Evolutionary conservation across 1,140 invertebrate genomes (phyloP).

Genomic region (Venustaconcha ellipsiformis): DNA sequence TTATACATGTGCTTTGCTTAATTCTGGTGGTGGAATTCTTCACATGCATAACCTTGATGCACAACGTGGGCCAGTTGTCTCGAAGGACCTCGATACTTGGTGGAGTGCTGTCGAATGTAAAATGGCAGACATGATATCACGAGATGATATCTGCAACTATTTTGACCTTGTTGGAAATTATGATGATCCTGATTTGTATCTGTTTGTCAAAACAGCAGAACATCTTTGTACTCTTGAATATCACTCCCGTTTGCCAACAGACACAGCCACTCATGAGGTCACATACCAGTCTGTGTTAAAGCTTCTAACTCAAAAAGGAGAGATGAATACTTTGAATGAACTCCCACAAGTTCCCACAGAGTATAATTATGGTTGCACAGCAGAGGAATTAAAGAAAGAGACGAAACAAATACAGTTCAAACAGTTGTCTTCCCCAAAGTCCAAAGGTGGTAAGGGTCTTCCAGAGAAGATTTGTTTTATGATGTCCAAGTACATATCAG

Average conservation of each 20-base stretch:
- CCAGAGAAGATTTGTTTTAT: constrained; percentile 46
- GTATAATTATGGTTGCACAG: constrained; percentile 41
- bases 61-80: constrained; percentile 24
- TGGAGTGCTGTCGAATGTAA: constrained; percentile 59
- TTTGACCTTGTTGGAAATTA: constrained; percentile 59
- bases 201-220: constrained; percentile 59
- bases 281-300: constrained; percentile 50
- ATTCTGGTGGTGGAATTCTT: constrained; percentile 56
- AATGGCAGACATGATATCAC: constrained; percentile 51
- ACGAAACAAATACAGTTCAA: constrained; percentile 63
- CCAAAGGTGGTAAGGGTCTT: constrained; percentile 27
- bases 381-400: constrained; percentile 53
- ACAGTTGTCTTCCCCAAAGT: constrained; percentile 32
- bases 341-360: constrained; percentile 45
- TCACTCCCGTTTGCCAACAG: constrained; percentile 53
- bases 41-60: constrained; percentile 51
- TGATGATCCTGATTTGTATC: constrained; percentile 50
- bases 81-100: constrained; percentile 57
- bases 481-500: constrained; percentile 52
- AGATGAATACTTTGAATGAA: constrained; percentile 30
- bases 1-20: constrained; percentile 54
- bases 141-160: constrained; percentile 60
- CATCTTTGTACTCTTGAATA: constrained; percentile 55
- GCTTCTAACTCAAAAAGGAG: constrained; percentile 37
- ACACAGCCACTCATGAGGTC: constrained; percentile 57